These are phyloP conservation scores for Loris lydekkerianus DNA, from an alignment of 2,797 vertebrate genomes.

Conservation along the genomic window DNA sequence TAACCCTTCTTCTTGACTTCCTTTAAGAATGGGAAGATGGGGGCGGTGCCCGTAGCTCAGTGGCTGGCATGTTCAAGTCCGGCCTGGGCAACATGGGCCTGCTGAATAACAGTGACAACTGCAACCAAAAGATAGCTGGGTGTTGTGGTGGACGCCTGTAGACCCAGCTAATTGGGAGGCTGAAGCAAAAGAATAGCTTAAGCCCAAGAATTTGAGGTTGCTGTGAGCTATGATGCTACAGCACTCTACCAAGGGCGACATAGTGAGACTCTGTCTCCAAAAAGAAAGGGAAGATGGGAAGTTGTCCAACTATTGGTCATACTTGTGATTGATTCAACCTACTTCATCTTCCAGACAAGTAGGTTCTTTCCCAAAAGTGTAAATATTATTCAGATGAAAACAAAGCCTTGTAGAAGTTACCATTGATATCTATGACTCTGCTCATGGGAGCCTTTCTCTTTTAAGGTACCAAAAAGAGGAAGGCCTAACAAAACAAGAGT, in stretches of 20 bases:
- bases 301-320: background rate
- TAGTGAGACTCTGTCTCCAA: too few relatives aligned
- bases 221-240: too few relatives aligned
- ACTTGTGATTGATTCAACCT: slow-evolving; percentile 59
- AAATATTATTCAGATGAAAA: slow-evolving; percentile 59
- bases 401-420: background rate
- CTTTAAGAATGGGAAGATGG: background rate
- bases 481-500: slow-evolving; percentile 8
- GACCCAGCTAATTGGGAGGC: too few relatives aligned
- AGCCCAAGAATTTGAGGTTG: too few relatives aligned
- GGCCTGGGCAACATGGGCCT: too few relatives aligned
- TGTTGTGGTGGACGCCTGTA: too few relatives aligned
- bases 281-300: background rate
- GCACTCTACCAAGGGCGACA: too few relatives aligned
- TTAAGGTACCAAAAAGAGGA: slow-evolving; percentile 52
- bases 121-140: too few relatives aligned
- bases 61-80: too few relatives aligned
- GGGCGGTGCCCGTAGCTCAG: too few relatives aligned
- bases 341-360: slow-evolving; percentile 51
- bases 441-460: slow-evolving; percentile 19
- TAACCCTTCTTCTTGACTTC: background rate
- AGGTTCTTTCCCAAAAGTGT: slow-evolving; percentile 54
- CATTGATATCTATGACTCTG: slow-evolving; percentile 2
- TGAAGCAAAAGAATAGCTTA: too few relatives aligned
- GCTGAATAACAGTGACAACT: too few relatives aligned